Evolutionary conservation across 2,113 vertebrate species (phyloP).

Genomic region (Thalassarche chlororhynchos): DNA sequence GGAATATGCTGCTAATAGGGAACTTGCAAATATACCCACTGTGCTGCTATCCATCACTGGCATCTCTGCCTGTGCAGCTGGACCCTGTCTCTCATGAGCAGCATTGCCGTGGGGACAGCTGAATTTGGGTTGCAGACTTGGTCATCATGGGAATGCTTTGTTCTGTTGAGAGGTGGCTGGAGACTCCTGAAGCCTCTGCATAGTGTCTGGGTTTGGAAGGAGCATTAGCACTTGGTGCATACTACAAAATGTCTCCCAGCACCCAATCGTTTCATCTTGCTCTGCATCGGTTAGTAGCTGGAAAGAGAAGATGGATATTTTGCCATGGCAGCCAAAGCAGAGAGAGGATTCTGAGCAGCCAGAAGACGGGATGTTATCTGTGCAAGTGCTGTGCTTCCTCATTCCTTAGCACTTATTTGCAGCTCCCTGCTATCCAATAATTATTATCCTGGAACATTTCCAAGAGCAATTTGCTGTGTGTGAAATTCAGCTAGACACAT

Average conservation of each 20-base stretch:
- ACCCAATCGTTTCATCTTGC: neutral
- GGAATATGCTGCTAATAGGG: neutral
- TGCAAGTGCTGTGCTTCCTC: neutral
- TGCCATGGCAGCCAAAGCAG: neutral
- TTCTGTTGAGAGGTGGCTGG: neutral
- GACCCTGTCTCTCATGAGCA: neutral
- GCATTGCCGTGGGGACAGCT: neutral
- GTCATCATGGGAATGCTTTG: neutral
- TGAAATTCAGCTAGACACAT: conserved; percentile 43
- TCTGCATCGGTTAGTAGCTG: neutral
- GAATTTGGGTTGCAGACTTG: neutral
- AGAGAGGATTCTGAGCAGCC: neutral
- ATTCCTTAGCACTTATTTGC: conserved; percentile 44
- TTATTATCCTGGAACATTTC: conserved; percentile 23
- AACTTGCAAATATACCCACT: neutral
- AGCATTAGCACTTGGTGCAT: neutral
- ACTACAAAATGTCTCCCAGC: neutral
- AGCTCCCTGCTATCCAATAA: conserved; percentile 1
- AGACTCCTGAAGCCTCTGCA: neutral
- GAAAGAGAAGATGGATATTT: neutral
- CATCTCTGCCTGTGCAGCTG: neutral
- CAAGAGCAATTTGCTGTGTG: conserved; percentile 2
- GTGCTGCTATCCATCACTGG: neutral
- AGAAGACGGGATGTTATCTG: neutral
- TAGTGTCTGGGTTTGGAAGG: neutral